phyloP scores from a whole-genome alignment of 2,888 invertebrate genomes.

The Napeogenes sylphis region DNA sequence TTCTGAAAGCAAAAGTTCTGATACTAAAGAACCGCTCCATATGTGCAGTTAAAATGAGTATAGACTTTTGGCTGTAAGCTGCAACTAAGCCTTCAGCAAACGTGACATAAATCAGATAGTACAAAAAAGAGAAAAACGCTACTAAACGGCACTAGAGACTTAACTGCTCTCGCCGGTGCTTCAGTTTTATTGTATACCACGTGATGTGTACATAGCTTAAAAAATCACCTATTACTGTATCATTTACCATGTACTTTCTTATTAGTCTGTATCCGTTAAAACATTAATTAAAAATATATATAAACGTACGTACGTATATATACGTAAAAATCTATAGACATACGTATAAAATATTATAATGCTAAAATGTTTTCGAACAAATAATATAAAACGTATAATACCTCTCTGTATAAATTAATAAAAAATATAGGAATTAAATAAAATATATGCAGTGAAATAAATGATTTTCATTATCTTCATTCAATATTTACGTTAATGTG shows the following conservation, averaged over 20 bases:
- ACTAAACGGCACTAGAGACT: conserved; percentile 1
- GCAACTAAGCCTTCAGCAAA: conserved; percentile 6
- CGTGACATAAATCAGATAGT: conserved; percentile 8
- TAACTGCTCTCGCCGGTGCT: conserved; percentile 5
- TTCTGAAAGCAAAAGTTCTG: no score
- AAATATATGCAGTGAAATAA: neutral
- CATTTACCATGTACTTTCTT: no score
- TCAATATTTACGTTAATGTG: neutral
- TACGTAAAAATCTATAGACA: no score
- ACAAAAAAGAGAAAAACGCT: conserved; percentile 4
- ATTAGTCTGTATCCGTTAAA: no score
- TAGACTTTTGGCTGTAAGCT: conserved; percentile 5
- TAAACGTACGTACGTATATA: no score
- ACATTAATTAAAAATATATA: no score
- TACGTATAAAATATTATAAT: no score
- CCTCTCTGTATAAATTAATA: neutral
- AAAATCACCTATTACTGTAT: no score
- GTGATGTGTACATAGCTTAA: neutral
- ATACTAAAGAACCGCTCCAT: neutral
- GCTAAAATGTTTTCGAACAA: no score
- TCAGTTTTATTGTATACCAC: neutral
- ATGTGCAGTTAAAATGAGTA: conserved; percentile 3
- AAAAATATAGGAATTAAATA: neutral
- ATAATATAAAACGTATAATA: no score
- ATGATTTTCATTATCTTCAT: conserved; percentile 4